Conservation (phyloP, 2,113 vertebrate species). For the Nothoprocta perdicaria region DNA sequence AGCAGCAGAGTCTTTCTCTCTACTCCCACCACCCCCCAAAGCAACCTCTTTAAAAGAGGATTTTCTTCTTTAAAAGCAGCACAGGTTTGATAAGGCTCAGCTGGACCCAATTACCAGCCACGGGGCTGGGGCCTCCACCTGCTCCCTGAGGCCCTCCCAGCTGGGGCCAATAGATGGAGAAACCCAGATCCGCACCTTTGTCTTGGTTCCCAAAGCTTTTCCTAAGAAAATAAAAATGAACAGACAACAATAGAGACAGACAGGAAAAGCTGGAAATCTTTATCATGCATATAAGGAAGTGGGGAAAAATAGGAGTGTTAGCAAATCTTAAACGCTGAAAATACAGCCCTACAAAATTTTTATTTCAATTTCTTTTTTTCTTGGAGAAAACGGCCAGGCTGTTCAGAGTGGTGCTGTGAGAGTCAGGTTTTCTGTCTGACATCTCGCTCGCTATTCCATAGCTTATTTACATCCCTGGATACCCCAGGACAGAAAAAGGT, state of each 20-base stretch:
- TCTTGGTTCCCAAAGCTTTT: fast-evolving
- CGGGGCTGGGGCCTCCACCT: background rate
- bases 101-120: background rate
- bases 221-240: fast-evolving
- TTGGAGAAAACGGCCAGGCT: background rate
- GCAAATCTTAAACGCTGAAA: background rate
- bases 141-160: fast-evolving
- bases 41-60: background rate
- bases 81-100: background rate
- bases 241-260: fast-evolving
- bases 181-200: background rate
- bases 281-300: fast-evolving
- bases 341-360: background rate
- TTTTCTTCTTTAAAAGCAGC: background rate
- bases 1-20: fast-evolving
- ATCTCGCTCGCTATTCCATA: background rate
- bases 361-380: no score
- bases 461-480: background rate
- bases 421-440: background rate
- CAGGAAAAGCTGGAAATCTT: fast-evolving
- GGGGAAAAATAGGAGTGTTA: background rate
- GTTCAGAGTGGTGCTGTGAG: background rate
- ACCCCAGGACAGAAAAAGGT: background rate
- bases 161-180: fast-evolving
- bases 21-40: background rate